phyloP scores from a whole-genome alignment of 1,140 invertebrate genomes.

The Sitodiplosis mosellana region DNA sequence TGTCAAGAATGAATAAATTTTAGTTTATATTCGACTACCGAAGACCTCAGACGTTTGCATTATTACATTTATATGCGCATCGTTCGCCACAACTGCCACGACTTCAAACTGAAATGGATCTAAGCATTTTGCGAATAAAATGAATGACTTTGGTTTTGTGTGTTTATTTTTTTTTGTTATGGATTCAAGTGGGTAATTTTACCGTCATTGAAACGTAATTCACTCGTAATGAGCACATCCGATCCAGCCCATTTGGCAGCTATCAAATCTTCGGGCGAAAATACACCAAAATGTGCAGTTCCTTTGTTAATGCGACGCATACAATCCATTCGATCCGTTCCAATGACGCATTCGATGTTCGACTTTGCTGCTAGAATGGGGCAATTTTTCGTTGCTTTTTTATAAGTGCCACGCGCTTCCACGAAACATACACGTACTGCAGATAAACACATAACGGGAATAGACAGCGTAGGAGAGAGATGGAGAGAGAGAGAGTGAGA shows the following conservation, averaged over 20 bases:
- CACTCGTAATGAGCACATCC: slow-evolving; percentile 47
- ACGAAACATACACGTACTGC: slow-evolving; percentile 47
- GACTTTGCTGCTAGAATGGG: slow-evolving; percentile 33
- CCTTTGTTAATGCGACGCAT: slow-evolving; percentile 48
- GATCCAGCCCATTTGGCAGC: slow-evolving; percentile 44
- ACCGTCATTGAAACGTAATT: slow-evolving; percentile 35
- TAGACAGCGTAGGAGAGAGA: slow-evolving; percentile 5
- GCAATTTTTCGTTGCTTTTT: slow-evolving; percentile 36
- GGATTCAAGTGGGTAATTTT: slow-evolving; percentile 7
- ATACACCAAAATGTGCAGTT: slow-evolving; percentile 60
- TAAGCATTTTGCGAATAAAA: slow-evolving; percentile 11
- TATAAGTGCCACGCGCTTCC: slow-evolving; percentile 34
- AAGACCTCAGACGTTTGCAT: no score
- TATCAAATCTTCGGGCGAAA: slow-evolving; percentile 64
- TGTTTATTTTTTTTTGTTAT: slow-evolving; percentile 2
- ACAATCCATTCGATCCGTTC: slow-evolving; percentile 55
- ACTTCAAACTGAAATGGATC: slow-evolving; percentile 41
- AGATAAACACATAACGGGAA: slow-evolving; percentile 12
- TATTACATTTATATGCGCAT: slow-evolving; percentile 21
- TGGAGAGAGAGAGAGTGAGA: no score
- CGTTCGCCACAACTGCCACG: slow-evolving; percentile 47
- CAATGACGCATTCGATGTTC: slow-evolving; percentile 42
- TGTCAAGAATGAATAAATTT: no score
- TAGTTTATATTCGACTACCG: no score
- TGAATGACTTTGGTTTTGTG: neutral